Evolutionary conservation across 2,113 vertebrate species (phyloP), one percentile per base, ranked within the genome.

Genomic region (Castor canadensis): DNA sequence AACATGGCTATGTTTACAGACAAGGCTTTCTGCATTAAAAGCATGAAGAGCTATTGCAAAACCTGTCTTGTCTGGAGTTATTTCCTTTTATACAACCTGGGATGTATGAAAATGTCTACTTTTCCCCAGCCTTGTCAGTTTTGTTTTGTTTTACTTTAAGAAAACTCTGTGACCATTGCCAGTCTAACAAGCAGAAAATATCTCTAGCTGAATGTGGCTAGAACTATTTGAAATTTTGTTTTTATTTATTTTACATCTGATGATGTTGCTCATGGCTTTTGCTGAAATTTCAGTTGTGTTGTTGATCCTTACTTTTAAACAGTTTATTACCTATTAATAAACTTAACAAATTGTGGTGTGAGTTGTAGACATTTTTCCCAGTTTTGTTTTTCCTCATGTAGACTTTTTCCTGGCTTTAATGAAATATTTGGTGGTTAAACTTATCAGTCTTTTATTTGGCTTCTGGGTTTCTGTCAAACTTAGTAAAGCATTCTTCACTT

Each of bases 381-480:
- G 45, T 96, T 77, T 91, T 88, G 56, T 76, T 83, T 93, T 94
- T 35, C 26, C 26, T 94, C 75, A 35, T 26, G n/a, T 64, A 83
- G 19, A 54, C 43, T 81, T 93, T 95, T 40, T 45, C 62, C 87
- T 77, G 43, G 20, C 15, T 35, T 76, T 45, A 49, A 87, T 13
- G 20, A 67, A 49, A 22, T 60, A 80, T 75, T 91, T 69, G 19
- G 17, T 75, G 62, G 87, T 35, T 82, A 19, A 87, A 82, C 45
- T 82, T 82, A 69, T 75, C 13, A 82, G 5, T 69, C 9, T 45
- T 87, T 91, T 82, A 75, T 82, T 64, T 91, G n/a, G 15, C 82
- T 71, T 60, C 17, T 69, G 13, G 1, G 24, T 62, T 91, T 83
- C 52, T 76, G 60, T 54, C 26, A 82, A 56, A 87, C 15, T 87